Evolutionary conservation across 2,113 vertebrate genomes (phyloP), one percentile per base, ranked within the genome.

Genomic region (Pogona vitticeps): DNA sequence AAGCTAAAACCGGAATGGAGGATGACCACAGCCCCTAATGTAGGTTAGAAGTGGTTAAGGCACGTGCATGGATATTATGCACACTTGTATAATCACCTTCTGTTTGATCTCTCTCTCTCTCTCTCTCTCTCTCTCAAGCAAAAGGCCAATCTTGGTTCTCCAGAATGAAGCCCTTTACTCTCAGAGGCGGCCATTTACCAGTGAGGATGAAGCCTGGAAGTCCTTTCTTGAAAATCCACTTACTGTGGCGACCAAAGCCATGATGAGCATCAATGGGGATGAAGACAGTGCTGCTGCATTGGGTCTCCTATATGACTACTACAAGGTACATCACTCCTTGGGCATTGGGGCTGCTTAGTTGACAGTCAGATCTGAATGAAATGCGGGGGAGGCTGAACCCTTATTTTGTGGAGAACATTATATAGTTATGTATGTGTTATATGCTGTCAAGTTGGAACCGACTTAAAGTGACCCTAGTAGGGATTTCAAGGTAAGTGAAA

Each of bases 261-360:
- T 99, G 99, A 99, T 99, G 99, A 99, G 99, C 95, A 99, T 99
- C 93, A 99, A 99, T 6, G 99, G 99, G 0, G 99, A 99, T 18
- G 99, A 99, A 82, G 99, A 99, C 96, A 99, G 99, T 0, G 99
- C 98, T 0, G 98, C 98, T 0, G 99, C 99, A 1, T 96, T 99
- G 0, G 98, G 99, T 46, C 94, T 99, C 87, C 98, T 99, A 14
- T 99, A 99, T 2, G 99, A 99, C 95, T 99, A 99, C 93, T 99
- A 99, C 82, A 99, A 99, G 98, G 99, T 99, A 83, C 40, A 56
- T 4, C n/a, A n/a, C n/a, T n/a, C 63, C 15, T 73, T 52, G 21
- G 7, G 0, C 0, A 81, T 1, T 46, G 77, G 21, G 40, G 31
- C 71, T 38, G 42, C 5, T 33, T 12, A n/a, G 9, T 65, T 5